Percentiles rank a stretch among this genome's conserved stretches.
Conservation (phyloP, 2,113 vertebrate genomes). For the Petaurus breviceps region DNA sequence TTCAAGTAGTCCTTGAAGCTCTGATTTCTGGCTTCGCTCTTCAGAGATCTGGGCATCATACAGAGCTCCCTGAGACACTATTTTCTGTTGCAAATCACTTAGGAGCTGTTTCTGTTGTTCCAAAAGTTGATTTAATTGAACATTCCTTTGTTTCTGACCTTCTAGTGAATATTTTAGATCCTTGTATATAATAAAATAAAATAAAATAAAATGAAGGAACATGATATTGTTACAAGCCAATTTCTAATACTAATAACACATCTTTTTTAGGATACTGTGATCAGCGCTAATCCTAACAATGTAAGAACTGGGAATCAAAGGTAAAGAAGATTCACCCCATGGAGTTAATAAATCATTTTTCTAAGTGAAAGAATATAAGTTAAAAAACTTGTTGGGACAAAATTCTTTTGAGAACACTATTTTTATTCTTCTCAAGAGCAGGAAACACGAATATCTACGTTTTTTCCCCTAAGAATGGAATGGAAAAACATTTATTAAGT, state of each 20-base stretch:
- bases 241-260: neutral
- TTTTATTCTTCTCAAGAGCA: slow-evolving; percentile 31
- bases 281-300: neutral
- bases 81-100: slow-evolving; percentile 86
- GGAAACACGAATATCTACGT: neutral
- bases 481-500: neutral
- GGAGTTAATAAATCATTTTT: slow-evolving; percentile 19
- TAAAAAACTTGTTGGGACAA: slow-evolving; percentile 27
- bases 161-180: slow-evolving; percentile 91
- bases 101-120: slow-evolving; percentile 88
- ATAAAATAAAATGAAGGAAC: slow-evolving; percentile 58
- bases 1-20: slow-evolving; percentile 93
- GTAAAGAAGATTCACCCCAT: neutral
- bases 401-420: slow-evolving; percentile 32
- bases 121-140: slow-evolving; percentile 86
- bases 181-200: slow-evolving; percentile 79
- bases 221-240: neutral
- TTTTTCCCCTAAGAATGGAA: neutral
- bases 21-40: slow-evolving; percentile 85
- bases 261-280: slow-evolving; percentile 36
- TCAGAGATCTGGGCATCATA: slow-evolving; percentile 83
- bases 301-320: neutral
- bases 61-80: slow-evolving; percentile 85
- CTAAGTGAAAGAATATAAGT: slow-evolving; percentile 23
- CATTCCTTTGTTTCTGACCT: slow-evolving; percentile 85